Base-by-base conservation (phyloP, 2,113 vertebrate species). In the Spilogale gracilis region DNA sequence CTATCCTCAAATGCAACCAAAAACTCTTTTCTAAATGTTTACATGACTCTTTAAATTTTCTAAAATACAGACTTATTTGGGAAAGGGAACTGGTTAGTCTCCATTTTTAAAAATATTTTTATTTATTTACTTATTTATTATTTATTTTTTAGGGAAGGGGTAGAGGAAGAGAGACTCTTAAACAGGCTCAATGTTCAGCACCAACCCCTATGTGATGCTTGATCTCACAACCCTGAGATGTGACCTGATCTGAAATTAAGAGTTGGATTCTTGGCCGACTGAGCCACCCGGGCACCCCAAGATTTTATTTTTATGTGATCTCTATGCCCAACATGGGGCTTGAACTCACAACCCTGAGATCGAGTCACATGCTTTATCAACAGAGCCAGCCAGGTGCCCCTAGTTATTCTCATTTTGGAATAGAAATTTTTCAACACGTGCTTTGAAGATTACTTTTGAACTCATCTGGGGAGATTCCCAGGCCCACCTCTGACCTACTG, bases 1-100 rank as follows among this genome's bases (percentile, higher is more conserved):
- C 4, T 38, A 79, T 52, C 32, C 23, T 82, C 48, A 76, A 10
- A 2, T 87, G 43, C 32, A 92, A 90, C 25, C 65, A 50, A 71
- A 74, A 21, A 87, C 67, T 79, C 25, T 10, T 96, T 84, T 88
- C 82, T 96, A 82, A 92, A 86, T 74, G 76, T 94, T 82, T 91
- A 52, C 71, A 56, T 82, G 45, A 52, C 14, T 74, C 45, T 58
- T 84, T 80, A 93, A 58, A 79, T 71, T 81, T 89, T 89, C 73
- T 95, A 82, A 96, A 94, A 71, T 79, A 67, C 10, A 94, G 32
- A 2, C 23, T 76, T 71, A 54, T 65, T 43, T 85, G 27, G 87
- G n/a, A 60, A 93, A 67, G 4, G 45, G 32, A 89, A 96, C 83
- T 61, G 27, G 18, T 65, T 60, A 60, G 82, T 95, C 43, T 89